Evolutionary conservation across 2,888 invertebrate genomes (phyloP), one percentile per base, ranked within the genome.

Genomic region (Panopea generosa): DNA sequence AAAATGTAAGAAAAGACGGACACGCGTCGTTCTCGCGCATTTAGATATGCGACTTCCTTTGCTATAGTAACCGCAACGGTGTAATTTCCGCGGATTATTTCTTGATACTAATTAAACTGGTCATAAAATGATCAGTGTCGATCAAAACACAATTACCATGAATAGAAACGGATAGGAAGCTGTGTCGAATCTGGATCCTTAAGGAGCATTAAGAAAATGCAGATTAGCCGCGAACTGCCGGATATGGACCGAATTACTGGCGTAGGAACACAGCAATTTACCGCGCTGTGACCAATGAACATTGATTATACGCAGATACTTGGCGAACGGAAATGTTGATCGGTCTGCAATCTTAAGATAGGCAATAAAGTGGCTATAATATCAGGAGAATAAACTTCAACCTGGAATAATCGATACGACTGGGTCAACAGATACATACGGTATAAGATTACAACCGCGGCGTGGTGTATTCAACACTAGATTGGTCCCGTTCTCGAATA

Each of bases 241-340:
- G 79, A 79, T 68, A 79, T 71, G 67, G 65, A 63, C 52, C 67
- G 75, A 71, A 75, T 71, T 75, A 71, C 71, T 49, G 63, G 75
- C 72, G 68, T 65, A 79, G 59, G 68, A 68, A 75, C 68, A 71
- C 65, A 55, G 45, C 27, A 60, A 72, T 60, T 75, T 68, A 60
- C 56, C 62, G 69, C 43, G 43, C 47, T 55, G 38, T 68, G 60
- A 45, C 73, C 69, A 77, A 77, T 65, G 65, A 65, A 38, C 53
- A 56, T 65, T 65, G 65, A 68, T 72, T 73, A 73, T 63, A 59
- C 61, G 65, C 68, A 63, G 62, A 59, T 50, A 53, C 61, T 57
- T 67, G 62, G 26, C 62, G 62, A 68, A 71, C 67, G 77, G 77
- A 77, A 77, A 62, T 68, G 40, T 50, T 68, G 56, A 77, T 67